phyloP scores from a whole-genome alignment of 2,888 invertebrate genomes.

The Cartodere bifasciata region DNA sequence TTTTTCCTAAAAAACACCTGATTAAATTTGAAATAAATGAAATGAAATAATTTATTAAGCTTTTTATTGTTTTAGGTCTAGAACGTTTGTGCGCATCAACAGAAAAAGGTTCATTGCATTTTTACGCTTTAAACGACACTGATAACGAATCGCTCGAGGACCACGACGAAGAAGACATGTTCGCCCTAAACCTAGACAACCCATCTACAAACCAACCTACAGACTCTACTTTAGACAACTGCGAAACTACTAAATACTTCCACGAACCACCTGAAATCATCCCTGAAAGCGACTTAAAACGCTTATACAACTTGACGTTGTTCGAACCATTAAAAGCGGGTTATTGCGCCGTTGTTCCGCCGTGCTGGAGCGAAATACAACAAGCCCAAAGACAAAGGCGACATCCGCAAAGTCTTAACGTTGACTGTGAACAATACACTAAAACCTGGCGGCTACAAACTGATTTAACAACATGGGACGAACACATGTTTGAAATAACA shows the following conservation, averaged over 20 bases:
- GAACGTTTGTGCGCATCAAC: conserved; percentile 80
- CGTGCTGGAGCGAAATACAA: conserved; percentile 88
- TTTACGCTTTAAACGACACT: conserved; percentile 62
- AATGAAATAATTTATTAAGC: too few species aligned
- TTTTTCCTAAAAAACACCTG: too few species aligned
- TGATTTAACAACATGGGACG: conserved; percentile 83
- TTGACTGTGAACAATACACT: conserved; percentile 56
- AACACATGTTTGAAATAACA: conserved; percentile 82
- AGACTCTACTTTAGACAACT: conserved; percentile 22
- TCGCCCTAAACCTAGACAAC: conserved; percentile 15
- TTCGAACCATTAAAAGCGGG: conserved; percentile 57
- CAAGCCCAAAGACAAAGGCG: conserved; percentile 82
- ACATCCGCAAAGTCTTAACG: conserved; percentile 69
- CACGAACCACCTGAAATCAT: conserved; percentile 27
- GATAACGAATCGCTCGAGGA: conserved; percentile 62
- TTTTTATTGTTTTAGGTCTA: conserved; percentile 51
- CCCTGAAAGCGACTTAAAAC: conserved; percentile 33
- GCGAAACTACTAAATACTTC: conserved; percentile 25
- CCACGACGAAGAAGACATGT: conserved; percentile 54
- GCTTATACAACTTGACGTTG: conserved; percentile 60
- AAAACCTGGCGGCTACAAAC: conserved; percentile 82
- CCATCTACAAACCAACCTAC: conserved; percentile 14
- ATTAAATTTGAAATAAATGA: too few species aligned
- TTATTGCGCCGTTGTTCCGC: conserved; percentile 80
- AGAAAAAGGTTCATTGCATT: conserved; percentile 65